Evolutionary conservation across 2,888 invertebrate species (phyloP), one percentile per base, ranked within the genome.

Genomic region (Atherix ibis): DNA sequence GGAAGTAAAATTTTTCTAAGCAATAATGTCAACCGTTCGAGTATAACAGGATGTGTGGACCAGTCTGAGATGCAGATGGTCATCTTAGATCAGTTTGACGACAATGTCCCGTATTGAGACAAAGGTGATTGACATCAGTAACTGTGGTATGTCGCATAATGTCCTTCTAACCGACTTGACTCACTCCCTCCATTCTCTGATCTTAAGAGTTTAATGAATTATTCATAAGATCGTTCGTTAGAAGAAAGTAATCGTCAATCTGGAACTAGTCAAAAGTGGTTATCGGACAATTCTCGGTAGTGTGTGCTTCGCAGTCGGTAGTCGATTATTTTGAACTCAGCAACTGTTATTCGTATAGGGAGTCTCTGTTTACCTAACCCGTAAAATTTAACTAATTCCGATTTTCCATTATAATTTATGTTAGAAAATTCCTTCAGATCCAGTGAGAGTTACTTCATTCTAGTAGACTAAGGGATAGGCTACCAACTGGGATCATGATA

Each of bases 181-280:
- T 22, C 6, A 8, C 10, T 22, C 22, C 6, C 22, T 22, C 22
- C 22, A 8, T 10, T 22, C 22, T 22, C 10, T 22, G 22, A 22
- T 22, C 22, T n/a, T n/a, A n/a, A n/a, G n/a, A n/a, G 22, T 22
- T 22, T 22, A 29, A 35, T 35, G 31, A 35, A 35, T 35, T 35
- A 35, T 35, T 35, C 35, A 35, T 35, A 35, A 35, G 35, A 35
- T 26, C n/a, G n/a, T 18, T 31, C 31, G 35, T 34, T 27, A 29
- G 24, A 22, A 22, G 22, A 22, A 22, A 22, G 10, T 22, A 6
- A 22, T 8, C 22, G 10, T 6, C 6, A 22, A 22, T 8, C 10
- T 22, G 22, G 10, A 22, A 22, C 6, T 8, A 22, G 6, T 6
- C 22, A 22, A 22, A 22, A 22, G 22, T 8, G 6, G 22, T 10